Percentiles rank a stretch among this genome's conserved stretches.
phyloP scores from a whole-genome alignment of 2,797 vertebrate species.

The Phylloscopus collybita region DNA sequence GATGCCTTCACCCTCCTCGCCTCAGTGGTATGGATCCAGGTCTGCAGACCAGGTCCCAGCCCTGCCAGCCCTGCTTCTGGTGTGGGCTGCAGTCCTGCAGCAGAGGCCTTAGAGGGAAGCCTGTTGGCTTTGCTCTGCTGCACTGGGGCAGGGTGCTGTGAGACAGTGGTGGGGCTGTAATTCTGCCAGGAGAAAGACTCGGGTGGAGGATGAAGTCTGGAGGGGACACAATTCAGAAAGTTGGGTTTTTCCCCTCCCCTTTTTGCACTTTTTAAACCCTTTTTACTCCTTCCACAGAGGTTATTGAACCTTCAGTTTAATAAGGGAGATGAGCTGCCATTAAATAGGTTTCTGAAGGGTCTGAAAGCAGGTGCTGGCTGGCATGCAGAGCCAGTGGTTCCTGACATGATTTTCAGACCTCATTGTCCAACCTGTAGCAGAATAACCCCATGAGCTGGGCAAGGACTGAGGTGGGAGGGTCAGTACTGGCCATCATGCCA shows the following conservation, averaged over 20 bases:
- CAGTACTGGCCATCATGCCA: not conserved
- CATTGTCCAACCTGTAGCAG: not conserved
- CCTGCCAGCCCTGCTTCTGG: not conserved
- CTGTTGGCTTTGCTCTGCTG: not conserved
- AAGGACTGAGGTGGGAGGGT: not conserved
- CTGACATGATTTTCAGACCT: not conserved
- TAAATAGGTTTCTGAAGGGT: not conserved
- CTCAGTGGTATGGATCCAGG: not conserved
- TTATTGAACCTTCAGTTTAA: not conserved
- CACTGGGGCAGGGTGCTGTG: not conserved
- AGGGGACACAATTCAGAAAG: not conserved
- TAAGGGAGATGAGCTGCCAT: not conserved
- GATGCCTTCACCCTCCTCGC: accelerated
- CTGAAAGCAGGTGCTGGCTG: not conserved
- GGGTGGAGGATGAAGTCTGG: not conserved
- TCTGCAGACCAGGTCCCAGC: not conserved
- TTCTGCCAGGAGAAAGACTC: not conserved
- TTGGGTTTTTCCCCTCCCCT: not conserved
- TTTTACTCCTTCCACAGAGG: not conserved
- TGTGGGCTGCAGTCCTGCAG: not conserved
- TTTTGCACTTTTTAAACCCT: not conserved
- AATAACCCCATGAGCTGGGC: not conserved
- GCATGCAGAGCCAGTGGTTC: not conserved
- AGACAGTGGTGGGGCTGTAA: not conserved
- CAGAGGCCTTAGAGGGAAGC: not conserved